Conservation (phyloP, 1,140 invertebrate genomes). For the Drosophila sproati region DNA sequence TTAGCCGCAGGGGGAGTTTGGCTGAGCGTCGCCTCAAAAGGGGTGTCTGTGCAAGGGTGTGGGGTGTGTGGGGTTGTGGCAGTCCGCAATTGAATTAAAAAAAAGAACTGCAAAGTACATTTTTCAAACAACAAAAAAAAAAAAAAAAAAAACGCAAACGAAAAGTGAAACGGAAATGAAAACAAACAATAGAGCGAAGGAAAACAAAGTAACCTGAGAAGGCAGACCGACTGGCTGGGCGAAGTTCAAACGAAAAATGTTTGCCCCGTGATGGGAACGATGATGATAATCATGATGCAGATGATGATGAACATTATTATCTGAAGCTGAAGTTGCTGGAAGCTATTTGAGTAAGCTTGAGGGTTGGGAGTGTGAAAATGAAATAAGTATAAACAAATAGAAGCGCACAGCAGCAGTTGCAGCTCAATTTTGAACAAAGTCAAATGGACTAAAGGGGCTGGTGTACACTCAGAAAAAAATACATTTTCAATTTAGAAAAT, state of each 20-base stretch:
- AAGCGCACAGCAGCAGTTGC: constrained; percentile 53
- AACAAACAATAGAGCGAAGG: constrained; percentile 73
- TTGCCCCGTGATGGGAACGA: constrained; percentile 30
- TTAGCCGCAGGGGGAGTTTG: constrained; percentile 58
- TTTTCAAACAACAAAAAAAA: constrained; percentile 66
- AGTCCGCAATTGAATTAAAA: constrained; percentile 77
- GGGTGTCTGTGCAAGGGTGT: constrained; percentile 39
- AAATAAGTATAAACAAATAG: constrained; percentile 82
- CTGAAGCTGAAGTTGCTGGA: too few relatives aligned
- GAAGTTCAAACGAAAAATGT: constrained; percentile 59
- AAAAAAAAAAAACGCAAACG: constrained; percentile 21
- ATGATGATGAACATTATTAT: constrained; percentile 3
- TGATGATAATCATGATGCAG: constrained; percentile 44
- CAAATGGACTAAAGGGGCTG: constrained; percentile 44
- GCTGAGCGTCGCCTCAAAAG: constrained; percentile 36
- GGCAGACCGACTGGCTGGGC: constrained; percentile 21
- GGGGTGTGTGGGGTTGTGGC: constrained; percentile 48
- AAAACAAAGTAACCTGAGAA: constrained; percentile 81
- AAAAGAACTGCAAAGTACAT: constrained; percentile 58
- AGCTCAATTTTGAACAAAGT: constrained; percentile 60
- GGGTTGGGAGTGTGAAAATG: constrained; percentile 68
- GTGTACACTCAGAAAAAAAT: too few relatives aligned
- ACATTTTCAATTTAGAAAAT: too few relatives aligned
- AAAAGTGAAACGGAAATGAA: constrained; percentile 79
- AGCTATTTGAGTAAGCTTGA: constrained; percentile 20